Conservation (phyloP, 2,113 vertebrate species). For the Laticauda laticaudata region DNA sequence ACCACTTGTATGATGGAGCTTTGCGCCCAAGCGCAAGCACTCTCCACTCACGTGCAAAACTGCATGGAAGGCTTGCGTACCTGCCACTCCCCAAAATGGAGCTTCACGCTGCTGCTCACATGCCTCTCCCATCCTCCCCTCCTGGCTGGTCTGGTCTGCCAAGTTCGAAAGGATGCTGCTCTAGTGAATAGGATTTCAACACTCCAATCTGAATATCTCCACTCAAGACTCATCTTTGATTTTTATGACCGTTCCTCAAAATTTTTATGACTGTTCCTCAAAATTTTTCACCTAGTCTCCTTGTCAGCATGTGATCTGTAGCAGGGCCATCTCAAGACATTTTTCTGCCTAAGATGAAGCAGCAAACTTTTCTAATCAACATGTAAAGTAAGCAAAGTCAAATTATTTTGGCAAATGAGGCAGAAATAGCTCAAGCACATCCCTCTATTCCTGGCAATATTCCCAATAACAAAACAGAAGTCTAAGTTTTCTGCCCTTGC, state of each 20-base stretch:
- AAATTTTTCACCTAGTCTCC: background rate
- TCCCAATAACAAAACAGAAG: background rate
- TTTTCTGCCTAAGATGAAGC: background rate
- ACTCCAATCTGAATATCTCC: background rate
- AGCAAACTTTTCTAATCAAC: background rate
- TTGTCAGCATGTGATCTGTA: background rate
- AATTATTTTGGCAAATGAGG: background rate
- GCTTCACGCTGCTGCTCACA: too few relatives aligned
- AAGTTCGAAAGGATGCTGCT: too few relatives aligned
- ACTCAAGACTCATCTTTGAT: background rate
- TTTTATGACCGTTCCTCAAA: background rate
- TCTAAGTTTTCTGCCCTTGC: background rate
- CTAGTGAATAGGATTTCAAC: background rate
- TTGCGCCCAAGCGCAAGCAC: too few relatives aligned
- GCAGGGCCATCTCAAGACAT: background rate
- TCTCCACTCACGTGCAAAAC: too few relatives aligned
- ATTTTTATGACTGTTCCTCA: background rate
- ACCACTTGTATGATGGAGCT: too few relatives aligned
- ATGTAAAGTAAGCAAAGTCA: background rate
- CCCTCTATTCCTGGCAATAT: background rate
- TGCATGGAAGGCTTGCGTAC: too few relatives aligned
- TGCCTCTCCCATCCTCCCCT: too few relatives aligned
- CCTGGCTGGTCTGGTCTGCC: fast-evolving
- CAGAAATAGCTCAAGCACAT: background rate
- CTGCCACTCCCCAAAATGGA: too few relatives aligned